Evolutionary conservation across 1,140 invertebrate species (phyloP).

Genomic region (Platorchestia sp.): DNA sequence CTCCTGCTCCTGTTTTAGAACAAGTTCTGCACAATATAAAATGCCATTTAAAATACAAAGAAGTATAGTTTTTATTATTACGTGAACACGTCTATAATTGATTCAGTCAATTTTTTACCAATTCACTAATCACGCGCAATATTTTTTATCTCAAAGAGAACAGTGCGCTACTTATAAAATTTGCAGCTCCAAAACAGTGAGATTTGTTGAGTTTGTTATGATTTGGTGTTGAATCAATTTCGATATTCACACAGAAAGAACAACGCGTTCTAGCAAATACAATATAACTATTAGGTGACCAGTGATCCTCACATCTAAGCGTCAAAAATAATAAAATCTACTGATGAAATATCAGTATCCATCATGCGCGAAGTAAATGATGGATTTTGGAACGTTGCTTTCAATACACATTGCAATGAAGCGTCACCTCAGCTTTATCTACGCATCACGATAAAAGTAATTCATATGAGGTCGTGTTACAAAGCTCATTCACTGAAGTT

Average conservation of each 20-base stretch:
- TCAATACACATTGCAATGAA: neutral
- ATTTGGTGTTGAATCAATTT: too few relatives aligned
- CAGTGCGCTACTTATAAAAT: neutral
- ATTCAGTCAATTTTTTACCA: neutral
- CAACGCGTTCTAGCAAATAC: too few relatives aligned
- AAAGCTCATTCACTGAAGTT: too few relatives aligned
- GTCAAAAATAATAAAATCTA: too few relatives aligned
- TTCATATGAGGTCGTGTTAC: too few relatives aligned
- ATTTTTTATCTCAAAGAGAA: neutral
- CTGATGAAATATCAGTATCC: too few relatives aligned
- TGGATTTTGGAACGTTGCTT: neutral
- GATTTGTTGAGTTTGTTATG: neutral
- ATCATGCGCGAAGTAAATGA: neutral
- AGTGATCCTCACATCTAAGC: too few relatives aligned
- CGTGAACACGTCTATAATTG: too few relatives aligned
- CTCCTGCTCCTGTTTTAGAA: slow-evolving; percentile 96
- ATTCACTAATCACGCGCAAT: neutral
- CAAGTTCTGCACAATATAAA: slow-evolving; percentile 79
- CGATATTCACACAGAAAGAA: too few relatives aligned
- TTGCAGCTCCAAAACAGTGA: neutral
- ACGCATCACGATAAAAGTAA: neutral
- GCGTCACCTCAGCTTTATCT: neutral
- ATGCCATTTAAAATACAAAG: neutral
- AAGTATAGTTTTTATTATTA: too few relatives aligned
- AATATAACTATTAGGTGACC: too few relatives aligned